These are phyloP conservation scores for Resseliella maxima DNA, from an alignment of 2,888 invertebrate genomes.

Conservation along the genomic window DNA sequence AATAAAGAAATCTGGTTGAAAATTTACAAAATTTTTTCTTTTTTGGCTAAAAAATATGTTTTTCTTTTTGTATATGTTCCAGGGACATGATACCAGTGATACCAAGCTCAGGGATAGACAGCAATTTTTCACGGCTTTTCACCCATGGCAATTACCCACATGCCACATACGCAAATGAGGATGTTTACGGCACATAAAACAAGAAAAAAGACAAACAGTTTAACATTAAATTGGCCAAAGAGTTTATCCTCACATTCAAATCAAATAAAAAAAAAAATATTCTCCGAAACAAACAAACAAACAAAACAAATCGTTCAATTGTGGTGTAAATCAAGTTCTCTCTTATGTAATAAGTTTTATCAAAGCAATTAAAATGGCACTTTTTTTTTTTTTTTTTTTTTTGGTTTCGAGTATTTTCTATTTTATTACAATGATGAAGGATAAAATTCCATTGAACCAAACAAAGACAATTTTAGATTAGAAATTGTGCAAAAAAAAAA, in stretches of 20 bases:
- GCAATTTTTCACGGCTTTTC: conserved; percentile 49
- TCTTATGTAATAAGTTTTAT: conserved; percentile 47
- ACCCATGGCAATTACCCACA: conserved; percentile 30
- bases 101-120: conserved; percentile 55
- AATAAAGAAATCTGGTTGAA: neutral
- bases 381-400: no score
- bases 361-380: neutral
- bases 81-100: conserved; percentile 55
- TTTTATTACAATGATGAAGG: neutral
- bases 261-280: neutral
- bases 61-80: neutral
- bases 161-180: conserved; percentile 11
- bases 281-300: neutral
- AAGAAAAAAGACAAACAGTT: neutral
- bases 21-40: neutral
- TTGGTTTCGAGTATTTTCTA: conserved; percentile 6
- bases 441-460: neutral
- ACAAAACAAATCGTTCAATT: neutral
- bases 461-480: neutral
- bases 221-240: neutral
- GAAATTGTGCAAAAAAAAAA: conserved; percentile 8
- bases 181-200: conserved; percentile 6
- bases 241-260: neutral
- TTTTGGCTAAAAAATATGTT: neutral
- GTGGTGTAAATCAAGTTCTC: conserved; percentile 26